A percentile compares a stretch with the other conserved stretches of the same genome.
Conservation (phyloP, 1,140 invertebrate species). For the Brachionus rubens region DNA sequence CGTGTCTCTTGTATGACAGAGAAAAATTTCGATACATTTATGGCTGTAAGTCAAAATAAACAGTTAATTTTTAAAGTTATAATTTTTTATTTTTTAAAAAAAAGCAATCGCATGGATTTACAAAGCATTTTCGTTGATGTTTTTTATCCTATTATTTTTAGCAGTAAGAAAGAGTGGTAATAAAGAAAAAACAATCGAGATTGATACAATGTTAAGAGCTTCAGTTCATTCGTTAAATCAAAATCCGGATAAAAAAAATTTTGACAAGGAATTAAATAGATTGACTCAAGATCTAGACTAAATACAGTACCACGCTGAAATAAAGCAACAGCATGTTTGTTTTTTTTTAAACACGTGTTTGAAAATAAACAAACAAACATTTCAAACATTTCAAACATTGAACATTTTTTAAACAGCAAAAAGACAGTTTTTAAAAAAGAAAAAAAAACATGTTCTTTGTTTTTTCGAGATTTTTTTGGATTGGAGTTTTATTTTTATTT, state of each 20-base stretch:
- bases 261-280: not conserved
- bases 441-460: too few relatives aligned
- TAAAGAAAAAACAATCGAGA: not conserved
- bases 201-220: not conserved
- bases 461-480: not conserved
- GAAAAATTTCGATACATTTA: slow-evolving; percentile 86
- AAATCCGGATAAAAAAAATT: not conserved
- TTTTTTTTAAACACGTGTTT: too few relatives aligned
- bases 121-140: slow-evolving; percentile 17
- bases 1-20: slow-evolving; percentile 86
- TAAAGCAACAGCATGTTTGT: too few relatives aligned
- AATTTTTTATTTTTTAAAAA: not conserved
- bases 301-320: too few relatives aligned
- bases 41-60: slow-evolving; percentile 53
- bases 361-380: too few relatives aligned
- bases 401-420: too few relatives aligned
- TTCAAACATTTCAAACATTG: too few relatives aligned
- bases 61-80: not conserved
- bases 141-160: slow-evolving; percentile 9
- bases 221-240: not conserved
- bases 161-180: not conserved
- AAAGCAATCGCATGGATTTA: slow-evolving; percentile 19
- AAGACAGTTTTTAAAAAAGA: too few relatives aligned
- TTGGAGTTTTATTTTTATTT: not conserved
- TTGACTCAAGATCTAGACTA: not conserved